These are phyloP conservation scores for Macrobrachium rosenbergii DNA, from an alignment of 1,140 invertebrate species.

Conservation along the genomic window DNA sequence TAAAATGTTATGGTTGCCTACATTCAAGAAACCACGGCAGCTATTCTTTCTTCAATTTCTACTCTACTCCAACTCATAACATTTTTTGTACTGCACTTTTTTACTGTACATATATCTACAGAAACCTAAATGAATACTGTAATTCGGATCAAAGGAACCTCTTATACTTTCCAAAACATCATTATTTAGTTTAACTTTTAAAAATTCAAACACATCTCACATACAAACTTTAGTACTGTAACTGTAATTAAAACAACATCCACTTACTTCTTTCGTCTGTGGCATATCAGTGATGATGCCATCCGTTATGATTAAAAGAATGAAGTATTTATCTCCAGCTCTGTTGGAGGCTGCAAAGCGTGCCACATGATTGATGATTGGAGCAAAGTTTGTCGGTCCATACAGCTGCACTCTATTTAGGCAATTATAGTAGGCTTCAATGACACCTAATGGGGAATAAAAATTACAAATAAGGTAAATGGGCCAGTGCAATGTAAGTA, in stretches of 20 bases:
- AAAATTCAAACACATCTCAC: neutral
- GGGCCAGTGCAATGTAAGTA: too few relatives aligned
- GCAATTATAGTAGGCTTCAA: conserved; percentile 69
- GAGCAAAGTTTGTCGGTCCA: conserved; percentile 79
- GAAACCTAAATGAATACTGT: too few relatives aligned
- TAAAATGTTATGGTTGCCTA: too few relatives aligned
- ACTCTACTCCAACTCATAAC: too few relatives aligned
- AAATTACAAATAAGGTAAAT: neutral
- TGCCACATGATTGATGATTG: conserved; percentile 76
- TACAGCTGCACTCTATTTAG: conserved; percentile 75
- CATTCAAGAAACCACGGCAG: too few relatives aligned
- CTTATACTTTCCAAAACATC: neutral
- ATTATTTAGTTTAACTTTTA: neutral
- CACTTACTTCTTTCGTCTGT: conserved; percentile 74
- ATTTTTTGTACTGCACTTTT: too few relatives aligned
- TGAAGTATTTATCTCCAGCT: conserved; percentile 76
- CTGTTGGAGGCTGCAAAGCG: conserved; percentile 70
- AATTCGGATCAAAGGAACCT: too few relatives aligned
- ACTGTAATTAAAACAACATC: neutral
- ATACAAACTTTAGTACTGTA: too few relatives aligned
- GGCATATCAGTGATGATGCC: conserved; percentile 79
- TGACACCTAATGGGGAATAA: conserved; percentile 65
- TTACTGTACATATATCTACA: too few relatives aligned
- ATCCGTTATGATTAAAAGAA: conserved; percentile 79
- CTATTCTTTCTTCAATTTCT: too few relatives aligned